Percentiles rank a stretch among this genome's conserved stretches.
Evolutionary conservation across 2,113 vertebrate genomes (phyloP).

Genomic region (Anolis carolinensis): DNA sequence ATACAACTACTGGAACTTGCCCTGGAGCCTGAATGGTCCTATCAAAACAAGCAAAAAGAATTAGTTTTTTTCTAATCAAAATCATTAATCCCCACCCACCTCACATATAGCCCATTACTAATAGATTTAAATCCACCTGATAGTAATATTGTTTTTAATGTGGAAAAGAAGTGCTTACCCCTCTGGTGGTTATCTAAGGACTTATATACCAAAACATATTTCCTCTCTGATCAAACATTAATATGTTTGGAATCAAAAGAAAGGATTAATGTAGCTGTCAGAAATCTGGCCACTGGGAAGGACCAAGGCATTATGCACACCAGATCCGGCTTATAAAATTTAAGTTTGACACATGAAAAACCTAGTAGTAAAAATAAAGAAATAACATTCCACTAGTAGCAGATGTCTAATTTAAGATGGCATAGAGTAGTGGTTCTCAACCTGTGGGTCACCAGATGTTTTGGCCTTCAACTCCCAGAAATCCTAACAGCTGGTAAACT

Average conservation of each 20-base stretch:
- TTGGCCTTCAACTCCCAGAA: no score
- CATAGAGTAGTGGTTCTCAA: no score
- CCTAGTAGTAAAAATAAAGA: background rate
- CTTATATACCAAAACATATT: background rate
- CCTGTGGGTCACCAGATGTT: no score
- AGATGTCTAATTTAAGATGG: no score
- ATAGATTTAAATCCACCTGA: background rate
- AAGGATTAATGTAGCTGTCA: background rate
- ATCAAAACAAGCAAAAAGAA: conserved; percentile 57
- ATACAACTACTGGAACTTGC: conserved; percentile 83
- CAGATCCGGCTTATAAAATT: background rate
- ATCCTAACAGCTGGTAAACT: no score
- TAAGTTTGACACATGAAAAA: background rate
- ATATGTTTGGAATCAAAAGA: background rate
- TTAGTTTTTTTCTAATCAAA: conserved; percentile 22
- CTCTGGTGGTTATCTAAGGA: background rate
- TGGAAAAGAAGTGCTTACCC: background rate
- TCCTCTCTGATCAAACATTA: background rate
- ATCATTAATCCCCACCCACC: background rate
- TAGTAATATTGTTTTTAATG: background rate
- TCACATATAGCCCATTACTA: background rate
- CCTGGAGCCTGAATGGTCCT: conserved; percentile 78
- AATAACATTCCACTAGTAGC: background rate
- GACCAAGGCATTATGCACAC: background rate
- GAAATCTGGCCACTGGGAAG: background rate